These are phyloP conservation scores for Pitta sordida DNA, from an alignment of 2,113 vertebrate genomes.

Conservation along the genomic window DNA sequence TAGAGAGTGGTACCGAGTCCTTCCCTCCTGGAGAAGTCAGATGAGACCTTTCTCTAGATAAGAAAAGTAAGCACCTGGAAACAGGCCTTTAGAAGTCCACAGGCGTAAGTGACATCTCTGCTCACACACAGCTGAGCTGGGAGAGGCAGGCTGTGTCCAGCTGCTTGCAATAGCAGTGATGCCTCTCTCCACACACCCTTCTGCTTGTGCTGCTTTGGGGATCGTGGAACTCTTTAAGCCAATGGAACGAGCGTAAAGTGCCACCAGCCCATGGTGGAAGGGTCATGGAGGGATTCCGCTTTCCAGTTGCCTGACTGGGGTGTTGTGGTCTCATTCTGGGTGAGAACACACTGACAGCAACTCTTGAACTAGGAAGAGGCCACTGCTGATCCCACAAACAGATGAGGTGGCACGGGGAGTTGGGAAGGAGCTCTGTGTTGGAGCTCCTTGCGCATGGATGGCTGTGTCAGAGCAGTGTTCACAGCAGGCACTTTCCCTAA, in stretches of 20 bases:
- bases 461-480: background rate
- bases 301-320: background rate
- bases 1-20: rapidly evolving
- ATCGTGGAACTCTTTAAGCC: background rate
- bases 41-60: background rate
- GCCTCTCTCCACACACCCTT: background rate
- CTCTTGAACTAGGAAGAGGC: background rate
- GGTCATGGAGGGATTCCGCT: background rate
- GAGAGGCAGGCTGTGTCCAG: background rate
- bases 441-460: rapidly evolving
- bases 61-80: background rate
- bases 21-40: background rate
- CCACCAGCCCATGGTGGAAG: background rate
- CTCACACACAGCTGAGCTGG: background rate
- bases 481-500: background rate
- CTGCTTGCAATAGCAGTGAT: background rate
- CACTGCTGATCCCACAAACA: background rate
- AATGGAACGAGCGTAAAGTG: background rate
- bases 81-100: background rate
- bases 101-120: background rate
- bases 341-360: background rate
- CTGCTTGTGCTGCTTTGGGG: background rate
- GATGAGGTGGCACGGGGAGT: rapidly evolving
- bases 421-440: background rate
- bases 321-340: background rate